A percentile compares a stretch with the other conserved stretches of the same genome.
Conservation (phyloP, 2,888 invertebrate species). For the Dioctria rufipes region DNA sequence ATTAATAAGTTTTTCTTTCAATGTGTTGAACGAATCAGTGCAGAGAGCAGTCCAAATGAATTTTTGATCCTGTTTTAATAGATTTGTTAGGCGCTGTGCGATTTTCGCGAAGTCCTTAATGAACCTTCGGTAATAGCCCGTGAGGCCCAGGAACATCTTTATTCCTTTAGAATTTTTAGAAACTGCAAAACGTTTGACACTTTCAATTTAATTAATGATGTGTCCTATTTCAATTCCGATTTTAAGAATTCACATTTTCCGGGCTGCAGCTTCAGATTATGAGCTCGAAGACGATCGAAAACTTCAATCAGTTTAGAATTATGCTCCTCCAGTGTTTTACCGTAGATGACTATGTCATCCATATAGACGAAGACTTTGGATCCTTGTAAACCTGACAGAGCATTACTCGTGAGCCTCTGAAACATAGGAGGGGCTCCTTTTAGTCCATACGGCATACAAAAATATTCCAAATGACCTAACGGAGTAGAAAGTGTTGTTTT, state of each 20-base stretch:
- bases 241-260: constrained; percentile 61
- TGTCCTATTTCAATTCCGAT: constrained; percentile 54
- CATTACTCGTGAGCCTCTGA: neutral
- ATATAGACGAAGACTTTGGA: constrained; percentile 60
- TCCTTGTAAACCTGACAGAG: constrained; percentile 34
- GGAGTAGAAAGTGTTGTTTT: constrained; percentile 60
- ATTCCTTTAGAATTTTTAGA: constrained; percentile 60
- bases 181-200: constrained; percentile 42
- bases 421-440: too few species aligned
- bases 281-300: constrained; percentile 59
- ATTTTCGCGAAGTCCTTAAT: constrained; percentile 52
- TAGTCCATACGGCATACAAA: too few species aligned
- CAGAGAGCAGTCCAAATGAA: constrained; percentile 30
- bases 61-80: neutral
- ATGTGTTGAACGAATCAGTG: constrained; percentile 28
- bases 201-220: constrained; percentile 33
- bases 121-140: constrained; percentile 58
- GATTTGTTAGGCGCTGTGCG: constrained; percentile 5
- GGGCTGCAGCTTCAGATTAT: constrained; percentile 61
- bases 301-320: constrained; percentile 59
- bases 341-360: constrained; percentile 65
- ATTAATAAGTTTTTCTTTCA: constrained; percentile 46
- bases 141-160: constrained; percentile 60
- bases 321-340: constrained; percentile 62
- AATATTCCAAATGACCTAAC: constrained; percentile 55